Conservation (phyloP, 1,140 invertebrate genomes). For the Ericerus pela region DNA sequence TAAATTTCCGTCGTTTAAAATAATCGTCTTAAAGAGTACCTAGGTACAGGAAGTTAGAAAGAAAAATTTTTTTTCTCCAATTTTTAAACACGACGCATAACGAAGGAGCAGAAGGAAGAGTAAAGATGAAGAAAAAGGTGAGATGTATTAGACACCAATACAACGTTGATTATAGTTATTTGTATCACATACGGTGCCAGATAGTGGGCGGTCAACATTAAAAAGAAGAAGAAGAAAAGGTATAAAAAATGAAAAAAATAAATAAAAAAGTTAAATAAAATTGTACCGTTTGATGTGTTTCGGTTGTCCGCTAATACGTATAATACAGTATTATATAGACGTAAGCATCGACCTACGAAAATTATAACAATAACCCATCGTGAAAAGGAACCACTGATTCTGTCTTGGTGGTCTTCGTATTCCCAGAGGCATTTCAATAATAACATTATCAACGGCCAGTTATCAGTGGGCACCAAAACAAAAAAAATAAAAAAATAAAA, state of each 20-base stretch:
- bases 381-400: constrained; percentile 12
- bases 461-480: constrained; percentile 3
- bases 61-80: too few species aligned
- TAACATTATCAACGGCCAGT: constrained; percentile 12
- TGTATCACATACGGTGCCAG: constrained; percentile 5
- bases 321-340: constrained; percentile 3
- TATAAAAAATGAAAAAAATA: too few species aligned
- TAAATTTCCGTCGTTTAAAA: too few species aligned
- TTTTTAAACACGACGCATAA: too few species aligned
- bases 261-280: too few species aligned
- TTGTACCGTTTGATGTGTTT: too few species aligned
- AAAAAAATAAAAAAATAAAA: constrained; percentile 5
- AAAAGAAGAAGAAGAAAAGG: too few species aligned
- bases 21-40: too few species aligned
- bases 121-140: constrained; percentile 5
- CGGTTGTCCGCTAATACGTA: too few species aligned
- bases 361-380: constrained; percentile 8
- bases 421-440: constrained; percentile 9
- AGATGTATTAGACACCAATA: constrained; percentile 9
- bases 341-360: constrained; percentile 8
- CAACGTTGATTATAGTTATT: constrained; percentile 11
- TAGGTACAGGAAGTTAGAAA: too few species aligned
- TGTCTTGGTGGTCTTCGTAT: constrained; percentile 9
- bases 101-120: too few species aligned
- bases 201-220: constrained; percentile 8